Evolutionary conservation across 1,140 invertebrate genomes (phyloP), one percentile per base, ranked within the genome.

Genomic region (Brachystomella parvula): DNA sequence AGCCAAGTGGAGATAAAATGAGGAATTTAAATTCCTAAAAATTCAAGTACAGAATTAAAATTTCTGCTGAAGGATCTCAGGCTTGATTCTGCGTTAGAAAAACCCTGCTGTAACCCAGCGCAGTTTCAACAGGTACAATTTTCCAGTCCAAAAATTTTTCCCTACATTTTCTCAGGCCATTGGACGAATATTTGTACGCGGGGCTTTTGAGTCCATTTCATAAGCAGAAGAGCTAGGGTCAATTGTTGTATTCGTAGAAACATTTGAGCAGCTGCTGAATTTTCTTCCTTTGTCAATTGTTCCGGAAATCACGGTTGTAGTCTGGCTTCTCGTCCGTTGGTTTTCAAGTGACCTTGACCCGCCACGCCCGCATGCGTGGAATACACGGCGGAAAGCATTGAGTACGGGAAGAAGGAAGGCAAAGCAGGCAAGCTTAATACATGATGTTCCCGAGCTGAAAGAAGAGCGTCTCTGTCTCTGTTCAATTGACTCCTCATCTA

Each of bases 241-340:
- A 24, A 24, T 53, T 12, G 9, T 53, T 24, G 49, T 53, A 26
- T 53, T 17, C 6, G 49, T 53, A 6, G 49, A 53, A 6, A 24
- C 49, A 53, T 12, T 53, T 12, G 69, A 73, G 30, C 68, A 64
- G 63, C 71, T 69, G 62, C 69, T 71, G n/a, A 65, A 67, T 61
- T 73, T 73, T 39, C 72, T 53, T 12, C 64, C 62, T 44, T 73
- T 73, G 63, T 73, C 72, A 32, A 70, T 71, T 6, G 58, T 64
- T 19, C 47, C 62, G 1, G 72, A 68, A 17, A 59, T 63, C 30
- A 68, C 57, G 28, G 68, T 69, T 60, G 53, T 67, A 57, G 66
- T 68, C 47, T 66, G 17, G 49, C 39, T 6, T 35, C 63, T 61
- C 63, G 35, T 26, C 64, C 49, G 12, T 24, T 24, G 28, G 19